A percentile compares a stretch with the other conserved stretches of the same genome.
Conservation (phyloP, 2,113 vertebrate species). For the Panurus biarmicus region DNA sequence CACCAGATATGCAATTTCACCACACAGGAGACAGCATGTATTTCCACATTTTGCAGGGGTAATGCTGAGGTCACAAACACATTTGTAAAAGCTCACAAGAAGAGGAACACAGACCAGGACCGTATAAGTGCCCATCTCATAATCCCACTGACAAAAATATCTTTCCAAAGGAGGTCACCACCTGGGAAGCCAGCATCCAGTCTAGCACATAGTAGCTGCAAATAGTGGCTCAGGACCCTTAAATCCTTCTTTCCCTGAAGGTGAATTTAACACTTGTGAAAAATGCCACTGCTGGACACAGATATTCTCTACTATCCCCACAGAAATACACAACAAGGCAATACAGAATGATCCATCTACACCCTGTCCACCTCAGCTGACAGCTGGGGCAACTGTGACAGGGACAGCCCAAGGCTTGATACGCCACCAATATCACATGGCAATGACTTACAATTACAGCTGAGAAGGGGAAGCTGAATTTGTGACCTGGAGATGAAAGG, state of each 20-base stretch:
- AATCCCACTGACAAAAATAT: background rate
- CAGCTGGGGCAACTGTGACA: background rate
- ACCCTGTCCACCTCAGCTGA: fast-evolving
- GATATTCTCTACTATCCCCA: background rate
- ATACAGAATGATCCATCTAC: background rate
- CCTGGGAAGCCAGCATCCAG: background rate
- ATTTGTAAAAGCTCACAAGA: background rate
- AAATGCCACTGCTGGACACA: background rate
- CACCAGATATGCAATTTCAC: background rate
- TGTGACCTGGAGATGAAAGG: conserved; percentile 29
- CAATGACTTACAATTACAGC: background rate
- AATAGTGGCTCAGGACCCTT: background rate
- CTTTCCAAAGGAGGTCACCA: background rate
- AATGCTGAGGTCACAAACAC: background rate
- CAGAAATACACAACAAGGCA: background rate
- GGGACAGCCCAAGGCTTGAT: background rate
- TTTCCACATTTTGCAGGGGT: background rate
- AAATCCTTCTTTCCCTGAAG: background rate
- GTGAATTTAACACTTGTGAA: background rate
- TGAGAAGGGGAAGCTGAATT: background rate
- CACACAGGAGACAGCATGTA: background rate
- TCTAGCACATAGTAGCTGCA: background rate
- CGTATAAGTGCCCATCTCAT: background rate
- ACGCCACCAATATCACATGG: background rate
- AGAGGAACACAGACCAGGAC: background rate